Evolutionary conservation across 2,888 invertebrate genomes (phyloP).

Genomic region (Achlya flavicornis): DNA sequence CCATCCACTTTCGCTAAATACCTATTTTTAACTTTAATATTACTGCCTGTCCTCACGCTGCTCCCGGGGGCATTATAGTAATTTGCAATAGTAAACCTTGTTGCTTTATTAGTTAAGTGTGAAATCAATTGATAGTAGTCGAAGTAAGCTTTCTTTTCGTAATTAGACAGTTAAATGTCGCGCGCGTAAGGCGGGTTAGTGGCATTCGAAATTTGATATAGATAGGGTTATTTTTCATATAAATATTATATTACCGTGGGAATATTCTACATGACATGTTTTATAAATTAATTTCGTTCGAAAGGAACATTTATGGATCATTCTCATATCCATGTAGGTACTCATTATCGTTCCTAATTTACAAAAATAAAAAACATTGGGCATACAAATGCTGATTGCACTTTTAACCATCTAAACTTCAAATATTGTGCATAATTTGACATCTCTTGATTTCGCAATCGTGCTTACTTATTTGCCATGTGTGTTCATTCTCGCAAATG

Average conservation of each 20-base stretch:
- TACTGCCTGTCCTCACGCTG: background rate
- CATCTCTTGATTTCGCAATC: background rate
- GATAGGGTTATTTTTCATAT: background rate
- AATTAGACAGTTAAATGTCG: constrained; percentile 46
- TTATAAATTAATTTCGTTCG: too few relatives aligned
- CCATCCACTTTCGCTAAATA: background rate
- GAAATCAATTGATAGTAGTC: constrained; percentile 26
- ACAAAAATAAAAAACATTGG: too few relatives aligned
- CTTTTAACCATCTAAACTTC: accelerated
- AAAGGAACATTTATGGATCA: too few relatives aligned
- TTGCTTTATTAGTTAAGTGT: constrained; percentile 25
- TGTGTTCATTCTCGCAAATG: background rate
- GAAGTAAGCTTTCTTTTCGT: constrained; percentile 41
- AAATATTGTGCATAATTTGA: background rate
- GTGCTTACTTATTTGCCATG: constrained; percentile 15
- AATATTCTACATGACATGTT: background rate
- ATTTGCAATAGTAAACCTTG: constrained; percentile 6
- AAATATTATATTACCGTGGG: constrained; percentile 2
- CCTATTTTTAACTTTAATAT: background rate
- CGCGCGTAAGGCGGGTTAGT: constrained; percentile 28
- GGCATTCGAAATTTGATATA: background rate
- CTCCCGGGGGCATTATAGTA: constrained; percentile 3
- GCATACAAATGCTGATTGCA: background rate
- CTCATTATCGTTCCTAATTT: too few relatives aligned
- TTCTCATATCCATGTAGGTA: too few relatives aligned